Percentiles rank a stretch among this genome's conserved stretches.
Conservation (phyloP, 2,797 vertebrate genomes). For the Sylvilagus floridanus region DNA sequence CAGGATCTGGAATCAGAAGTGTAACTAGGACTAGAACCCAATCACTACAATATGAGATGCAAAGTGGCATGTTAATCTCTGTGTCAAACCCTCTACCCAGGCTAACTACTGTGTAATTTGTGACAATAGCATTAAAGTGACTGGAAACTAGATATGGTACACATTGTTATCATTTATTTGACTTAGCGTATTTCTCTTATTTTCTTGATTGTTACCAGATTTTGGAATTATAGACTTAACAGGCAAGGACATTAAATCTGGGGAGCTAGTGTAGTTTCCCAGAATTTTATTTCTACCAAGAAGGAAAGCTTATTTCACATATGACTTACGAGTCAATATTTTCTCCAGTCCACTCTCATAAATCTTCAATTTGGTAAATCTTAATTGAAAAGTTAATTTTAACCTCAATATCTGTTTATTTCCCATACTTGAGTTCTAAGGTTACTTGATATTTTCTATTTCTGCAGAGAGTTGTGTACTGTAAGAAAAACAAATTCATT, state of each 20-base stretch:
- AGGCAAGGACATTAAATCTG: not conserved
- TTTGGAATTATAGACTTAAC: not conserved
- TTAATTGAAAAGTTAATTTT: conserved; percentile 35
- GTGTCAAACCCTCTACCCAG: too few species aligned
- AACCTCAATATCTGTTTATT: not conserved
- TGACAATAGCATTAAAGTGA: not conserved
- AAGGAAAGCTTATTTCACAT: not conserved
- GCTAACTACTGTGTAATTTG: not conserved
- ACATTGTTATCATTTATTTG: not conserved
- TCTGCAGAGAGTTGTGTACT: not conserved
- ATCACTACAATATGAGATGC: too few species aligned
- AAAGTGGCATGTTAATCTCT: too few species aligned
- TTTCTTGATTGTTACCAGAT: not conserved
- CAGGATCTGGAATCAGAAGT: too few species aligned
- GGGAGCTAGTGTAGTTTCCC: not conserved
- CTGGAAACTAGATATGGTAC: not conserved
- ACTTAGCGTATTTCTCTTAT: not conserved
- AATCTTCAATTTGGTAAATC: not conserved
- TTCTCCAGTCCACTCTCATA: not conserved
- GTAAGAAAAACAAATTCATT: not conserved
- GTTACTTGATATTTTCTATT: not conserved
- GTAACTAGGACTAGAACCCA: too few species aligned
- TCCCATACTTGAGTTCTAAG: not conserved
- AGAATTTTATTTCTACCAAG: not conserved
- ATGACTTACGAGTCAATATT: not conserved